Evolutionary conservation across 92 coral and sea anemone genomes (phyloP), one percentile per base, ranked within the genome.

Genomic region (Umimayanthus chanpuru): DNA sequence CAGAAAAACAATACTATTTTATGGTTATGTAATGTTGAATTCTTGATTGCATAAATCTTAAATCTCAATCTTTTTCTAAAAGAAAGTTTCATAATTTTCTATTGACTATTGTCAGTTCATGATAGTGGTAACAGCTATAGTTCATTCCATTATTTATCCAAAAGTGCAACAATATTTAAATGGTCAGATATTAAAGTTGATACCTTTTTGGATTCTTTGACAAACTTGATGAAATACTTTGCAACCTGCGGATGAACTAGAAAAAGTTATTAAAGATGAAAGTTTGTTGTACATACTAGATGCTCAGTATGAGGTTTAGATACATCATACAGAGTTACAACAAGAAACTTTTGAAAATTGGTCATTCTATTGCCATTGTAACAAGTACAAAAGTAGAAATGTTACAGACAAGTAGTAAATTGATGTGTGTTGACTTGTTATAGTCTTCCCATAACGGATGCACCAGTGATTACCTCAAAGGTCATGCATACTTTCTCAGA

Each of bases 61-160:
- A 74, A 43, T 43, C 23, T 43, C 53, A 1, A 12, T 2, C 0
- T 53, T 53, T 53, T 53, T 53, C 20, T 53, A 7, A 47, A 47
- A 47, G 50, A 47, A 47, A 47, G 16, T 14, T 53, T 15, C 2
- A 16, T 0, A 4, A 15, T 1, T 39, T 36, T 43, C 79, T 20
- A 18, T 73, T 16, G 23, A 20, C 18, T 20, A 18, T 73, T 16
- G 23, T 21, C 18, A 32, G 16, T 74, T 38, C 25, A 14, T 30
- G 16, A 74, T 38, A 2, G 14, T 73, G 79, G 1, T 36, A 75
- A 39, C 39, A 36, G 44, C 49, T 75, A 75, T 75, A 16, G 44
- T n/a, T 43, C n/a, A 75, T 75, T 75, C 41, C 79, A 75, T 75
- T 75, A 18, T 75, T 74, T 75, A 39, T 75, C 39, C 39, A 43